Evolutionary conservation across 2,113 vertebrate genomes (phyloP).

Genomic region (Hippocampus mohnikei): DNA sequence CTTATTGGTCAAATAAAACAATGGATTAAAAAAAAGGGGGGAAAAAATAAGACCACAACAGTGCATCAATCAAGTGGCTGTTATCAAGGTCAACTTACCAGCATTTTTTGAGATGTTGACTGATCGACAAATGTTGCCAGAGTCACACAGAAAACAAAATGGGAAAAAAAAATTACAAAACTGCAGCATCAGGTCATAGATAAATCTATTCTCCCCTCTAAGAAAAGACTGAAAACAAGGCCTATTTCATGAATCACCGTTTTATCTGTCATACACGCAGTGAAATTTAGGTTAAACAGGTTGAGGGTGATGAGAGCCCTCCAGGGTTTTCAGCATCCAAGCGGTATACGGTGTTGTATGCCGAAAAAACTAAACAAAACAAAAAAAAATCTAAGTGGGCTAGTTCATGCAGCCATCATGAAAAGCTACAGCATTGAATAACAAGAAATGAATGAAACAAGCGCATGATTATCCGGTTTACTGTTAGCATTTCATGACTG

Average conservation of each 20-base stretch:
- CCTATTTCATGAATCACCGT: slow-evolving; percentile 1
- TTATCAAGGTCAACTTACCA: slow-evolving; percentile 78
- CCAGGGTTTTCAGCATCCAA: slow-evolving; percentile 1
- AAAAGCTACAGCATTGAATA: slow-evolving; percentile 12
- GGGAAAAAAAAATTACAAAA: slow-evolving; percentile 76
- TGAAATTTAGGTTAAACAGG: slow-evolving; percentile 17
- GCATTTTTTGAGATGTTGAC: slow-evolving; percentile 83
- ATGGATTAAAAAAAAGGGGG: slow-evolving; percentile 51
- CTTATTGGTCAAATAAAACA: slow-evolving; percentile 66
- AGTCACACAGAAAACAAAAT: slow-evolving; percentile 77
- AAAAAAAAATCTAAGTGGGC: not conserved
- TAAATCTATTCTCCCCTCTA: slow-evolving; percentile 38
- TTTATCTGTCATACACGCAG: slow-evolving; percentile 12
- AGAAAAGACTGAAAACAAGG: slow-evolving; percentile 29
- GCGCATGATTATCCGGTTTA: not conserved
- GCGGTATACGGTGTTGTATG: slow-evolving; percentile 14
- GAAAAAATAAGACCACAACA: slow-evolving; percentile 60
- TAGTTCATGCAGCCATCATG: slow-evolving; percentile 19
- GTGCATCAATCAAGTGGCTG: slow-evolving; percentile 73
- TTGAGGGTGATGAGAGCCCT: slow-evolving; percentile 23
- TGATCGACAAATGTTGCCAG: slow-evolving; percentile 79
- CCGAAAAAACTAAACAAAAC: not conserved
- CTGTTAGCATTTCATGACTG: not conserved
- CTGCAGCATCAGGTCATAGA: slow-evolving; percentile 67
- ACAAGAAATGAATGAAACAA: slow-evolving; percentile 12